phyloP scores from a whole-genome alignment of 2,888 invertebrate species.

The Neuroscelio doddi region DNA sequence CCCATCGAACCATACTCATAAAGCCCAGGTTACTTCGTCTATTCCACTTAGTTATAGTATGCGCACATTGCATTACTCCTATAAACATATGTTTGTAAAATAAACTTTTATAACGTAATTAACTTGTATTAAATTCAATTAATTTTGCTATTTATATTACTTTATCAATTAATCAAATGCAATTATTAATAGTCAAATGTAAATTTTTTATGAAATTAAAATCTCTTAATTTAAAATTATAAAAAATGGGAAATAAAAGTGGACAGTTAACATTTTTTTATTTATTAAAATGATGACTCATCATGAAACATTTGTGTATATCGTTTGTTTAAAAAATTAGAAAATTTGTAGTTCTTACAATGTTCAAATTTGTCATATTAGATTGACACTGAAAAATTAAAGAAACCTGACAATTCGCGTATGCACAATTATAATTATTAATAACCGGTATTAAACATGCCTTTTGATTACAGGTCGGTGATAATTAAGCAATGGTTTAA shows the following conservation, averaged over 20 bases:
- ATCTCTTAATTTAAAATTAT: too few relatives aligned
- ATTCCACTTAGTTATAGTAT: not conserved
- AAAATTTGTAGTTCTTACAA: not conserved
- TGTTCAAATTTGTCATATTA: not conserved
- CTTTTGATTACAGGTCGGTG: not conserved
- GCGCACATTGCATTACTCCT: not conserved
- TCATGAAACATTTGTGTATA: not conserved
- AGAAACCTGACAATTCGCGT: not conserved
- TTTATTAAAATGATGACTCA: not conserved
- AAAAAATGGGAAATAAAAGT: too few relatives aligned
- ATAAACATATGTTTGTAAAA: not conserved
- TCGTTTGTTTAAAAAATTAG: not conserved
- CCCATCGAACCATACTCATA: constrained; percentile 31
- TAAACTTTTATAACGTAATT: constrained; percentile 1
- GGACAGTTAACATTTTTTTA: too few relatives aligned
- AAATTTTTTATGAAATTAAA: too few relatives aligned
- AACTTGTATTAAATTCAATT: not conserved
- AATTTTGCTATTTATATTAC: not conserved
- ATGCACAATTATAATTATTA: constrained; percentile 1
- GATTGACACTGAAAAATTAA: not conserved
- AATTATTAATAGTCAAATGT: too few relatives aligned
- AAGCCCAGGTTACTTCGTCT: constrained; percentile 20
- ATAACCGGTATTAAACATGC: not conserved
- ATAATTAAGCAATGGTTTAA: not conserved
- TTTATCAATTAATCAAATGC: constrained; percentile 2